Conservation (phyloP, 1,140 invertebrate genomes). For the Polypedilum pembai region DNA sequence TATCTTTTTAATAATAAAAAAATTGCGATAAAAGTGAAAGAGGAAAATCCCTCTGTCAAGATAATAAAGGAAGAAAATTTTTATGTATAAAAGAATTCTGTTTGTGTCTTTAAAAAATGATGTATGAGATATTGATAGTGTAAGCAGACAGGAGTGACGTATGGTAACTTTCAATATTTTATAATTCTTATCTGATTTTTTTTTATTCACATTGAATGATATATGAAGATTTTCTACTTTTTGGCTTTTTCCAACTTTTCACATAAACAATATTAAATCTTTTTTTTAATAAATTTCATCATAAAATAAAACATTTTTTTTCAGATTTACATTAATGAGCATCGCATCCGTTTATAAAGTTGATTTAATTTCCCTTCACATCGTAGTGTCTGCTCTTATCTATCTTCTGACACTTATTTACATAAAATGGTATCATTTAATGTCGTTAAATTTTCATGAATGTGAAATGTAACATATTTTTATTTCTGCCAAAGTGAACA, state of each 20-base stretch:
- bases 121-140: constrained; percentile 28
- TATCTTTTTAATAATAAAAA: constrained; percentile 10
- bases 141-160: neutral
- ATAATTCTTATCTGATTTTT: neutral
- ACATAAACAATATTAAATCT: neutral
- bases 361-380: neutral
- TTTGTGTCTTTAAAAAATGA: neutral
- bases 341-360: neutral
- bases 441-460: neutral
- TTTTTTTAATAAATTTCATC: neutral
- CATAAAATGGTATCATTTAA: neutral
- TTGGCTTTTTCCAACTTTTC: neutral
- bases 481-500: neutral
- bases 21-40: neutral
- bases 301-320: neutral
- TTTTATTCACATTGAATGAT: neutral
- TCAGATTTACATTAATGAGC: neutral
- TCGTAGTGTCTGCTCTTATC: neutral
- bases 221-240: neutral
- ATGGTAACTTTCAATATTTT: neutral
- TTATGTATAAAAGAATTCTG: too few species aligned
- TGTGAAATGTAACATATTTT: neutral
- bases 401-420: neutral
- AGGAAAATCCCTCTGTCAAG: neutral
- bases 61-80: neutral